Base-by-base conservation (phyloP, 2,113 vertebrate genomes). In the Nothoprocta perdicaria region DNA sequence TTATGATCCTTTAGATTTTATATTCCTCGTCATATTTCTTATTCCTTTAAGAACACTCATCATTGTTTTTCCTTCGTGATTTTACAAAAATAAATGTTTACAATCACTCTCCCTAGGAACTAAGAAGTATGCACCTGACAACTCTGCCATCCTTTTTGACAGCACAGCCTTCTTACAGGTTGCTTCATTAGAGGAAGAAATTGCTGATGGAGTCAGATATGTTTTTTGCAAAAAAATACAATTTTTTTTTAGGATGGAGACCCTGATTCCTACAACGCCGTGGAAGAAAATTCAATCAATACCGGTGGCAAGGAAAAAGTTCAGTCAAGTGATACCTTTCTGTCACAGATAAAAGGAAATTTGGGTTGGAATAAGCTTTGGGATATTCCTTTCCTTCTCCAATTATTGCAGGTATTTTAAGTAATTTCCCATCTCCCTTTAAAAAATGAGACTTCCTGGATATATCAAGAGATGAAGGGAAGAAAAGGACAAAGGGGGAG, bases 11-110 rank as follows among this genome's bases (percentile, higher is more conserved):
- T 62, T 62, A 24, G 23, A 18, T 17, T 85, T 73, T 61, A 41
- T 73, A 83, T 85, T 65, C 33, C 67, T 46, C 52, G 38, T 26
- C 5, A 4, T 27, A 33, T 41, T 45, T 61, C n/a, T 82, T 73
- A 43, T 46, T 79, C 27, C 33, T 55, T 46, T 17, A 58, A 87
- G 26, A 24, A 46, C 29, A 50, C 45, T 23, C 18, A 24, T n/a
- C 0, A 7, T 17, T 48, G 26, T 55, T 63, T 40, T 65, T 53
- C 4, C 53, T 7, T 33, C 52, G 27, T 27, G 14, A 80, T 76
- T 65, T 85, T 90, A 33, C 67, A 55, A 41, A 85, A 75, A 87
- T n/a, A 68, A 82, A 40, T 88, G 63, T 73, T 93, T 80, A 83
- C 8, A 22, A 18, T 43, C 75, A 24, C 27, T 43, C 33, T 73